phyloP scores from a whole-genome alignment of 2,888 invertebrate species.

The Maniola hyperantus region DNA sequence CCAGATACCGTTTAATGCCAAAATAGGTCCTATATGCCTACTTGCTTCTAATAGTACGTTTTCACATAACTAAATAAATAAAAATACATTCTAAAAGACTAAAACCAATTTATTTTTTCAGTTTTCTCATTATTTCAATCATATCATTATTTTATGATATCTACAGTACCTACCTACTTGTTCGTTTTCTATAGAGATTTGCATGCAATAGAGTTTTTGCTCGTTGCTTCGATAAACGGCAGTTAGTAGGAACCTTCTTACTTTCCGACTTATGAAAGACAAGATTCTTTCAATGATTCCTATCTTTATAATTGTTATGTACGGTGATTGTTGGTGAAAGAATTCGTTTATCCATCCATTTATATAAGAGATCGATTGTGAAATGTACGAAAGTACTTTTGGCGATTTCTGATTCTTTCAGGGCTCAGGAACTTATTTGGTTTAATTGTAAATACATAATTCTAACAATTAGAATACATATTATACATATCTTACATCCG shows the following conservation, averaged over 20 bases:
- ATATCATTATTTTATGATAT: slow-evolving; percentile 21
- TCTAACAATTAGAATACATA: no score
- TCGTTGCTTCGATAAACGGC: slow-evolving; percentile 38
- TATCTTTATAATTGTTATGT: slow-evolving; percentile 28
- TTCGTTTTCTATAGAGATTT: slow-evolving; percentile 40
- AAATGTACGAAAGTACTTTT: neutral
- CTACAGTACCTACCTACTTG: neutral
- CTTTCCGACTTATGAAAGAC: slow-evolving; percentile 38
- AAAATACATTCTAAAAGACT: neutral
- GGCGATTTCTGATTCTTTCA: neutral
- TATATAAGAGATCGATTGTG: neutral
- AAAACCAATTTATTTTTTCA: no score
- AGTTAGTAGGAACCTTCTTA: slow-evolving; percentile 15
- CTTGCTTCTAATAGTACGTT: neutral
- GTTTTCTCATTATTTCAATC: neutral
- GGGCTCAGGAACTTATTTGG: no score
- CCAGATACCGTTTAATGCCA: neutral
- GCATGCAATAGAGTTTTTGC: slow-evolving; percentile 42
- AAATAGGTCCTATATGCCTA: neutral
- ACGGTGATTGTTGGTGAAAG: slow-evolving; percentile 12
- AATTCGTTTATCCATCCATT: neutral
- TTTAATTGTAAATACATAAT: neutral
- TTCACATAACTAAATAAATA: no score
- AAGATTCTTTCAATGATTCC: slow-evolving; percentile 34
- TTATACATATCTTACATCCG: no score